Base-by-base conservation (phyloP, 2,797 vertebrate genomes). In the Chelon auratus region DNA sequence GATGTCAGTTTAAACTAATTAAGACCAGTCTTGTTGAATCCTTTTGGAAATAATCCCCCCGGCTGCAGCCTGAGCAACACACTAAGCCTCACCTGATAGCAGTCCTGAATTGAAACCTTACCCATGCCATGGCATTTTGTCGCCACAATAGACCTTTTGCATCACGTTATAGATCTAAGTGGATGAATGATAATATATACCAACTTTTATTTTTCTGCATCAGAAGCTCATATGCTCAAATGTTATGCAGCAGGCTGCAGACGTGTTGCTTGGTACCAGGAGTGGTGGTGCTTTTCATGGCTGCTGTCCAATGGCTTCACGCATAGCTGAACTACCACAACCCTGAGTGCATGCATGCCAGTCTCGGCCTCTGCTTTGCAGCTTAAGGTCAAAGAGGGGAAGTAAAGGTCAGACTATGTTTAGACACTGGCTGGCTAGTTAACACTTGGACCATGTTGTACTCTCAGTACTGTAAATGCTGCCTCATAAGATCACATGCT, bases 381-480 rank as follows among this genome's bases (percentile, higher is more conserved):
- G 74, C 66, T 92, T 89, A 91, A 93, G 91, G 89, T 92, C 90
- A 91, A 68, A 80, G 85, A 91, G 86, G 85, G 85, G 86, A 93
- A 69, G 77, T 85, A 94, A 94, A 94, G 91, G 92, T 93, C 91
- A 79, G 68, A 81, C 89, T 93, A 92, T 91, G 75, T 78, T 91
- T 92, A 93, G 87, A 90, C 2, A 9, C 57, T 12, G 78, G 76
- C 47, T 55, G 48, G 60, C n/a, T 11, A 26, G 62, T 71, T 51
- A 50, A 71, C 76, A 77, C 68, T 61, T 52, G 52, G 55, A 10
- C 68, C 64, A 60, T 17, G 24, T 82, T 77, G 58, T 62, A 52
- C 70, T 45, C 60, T 45, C 60, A 42, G 68, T 84, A 81, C 74
- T 81, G 78, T 85, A 73, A 82, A 84, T 72, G 53, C 47, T 52